A percentile compares a stretch with the other conserved stretches of the same genome.
phyloP scores from a whole-genome alignment of 2,113 vertebrate genomes.

The Alexandromys fortis region DNA sequence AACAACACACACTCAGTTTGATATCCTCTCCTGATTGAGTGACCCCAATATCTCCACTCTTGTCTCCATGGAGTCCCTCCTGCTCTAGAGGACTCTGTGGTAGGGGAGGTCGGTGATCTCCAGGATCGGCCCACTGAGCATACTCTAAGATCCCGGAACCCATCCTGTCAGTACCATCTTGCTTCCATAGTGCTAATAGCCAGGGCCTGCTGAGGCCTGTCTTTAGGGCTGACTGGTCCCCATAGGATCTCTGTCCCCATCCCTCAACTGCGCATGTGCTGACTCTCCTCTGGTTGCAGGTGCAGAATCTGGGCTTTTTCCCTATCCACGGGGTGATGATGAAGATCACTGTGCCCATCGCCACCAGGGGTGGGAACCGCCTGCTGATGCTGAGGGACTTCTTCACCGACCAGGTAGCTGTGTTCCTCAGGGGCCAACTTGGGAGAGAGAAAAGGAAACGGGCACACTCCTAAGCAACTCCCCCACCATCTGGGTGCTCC shows the following conservation, averaged over 20 bases:
- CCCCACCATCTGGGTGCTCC: not conserved
- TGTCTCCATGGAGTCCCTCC: not conserved
- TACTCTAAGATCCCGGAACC: not conserved
- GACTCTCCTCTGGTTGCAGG: slow-evolving; percentile 81
- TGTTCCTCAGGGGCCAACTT: not conserved
- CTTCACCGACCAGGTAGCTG: slow-evolving; percentile 86
- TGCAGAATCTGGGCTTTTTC: slow-evolving; percentile 94
- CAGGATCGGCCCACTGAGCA: not conserved
- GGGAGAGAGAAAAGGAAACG: not conserved
- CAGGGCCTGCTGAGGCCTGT: not conserved
- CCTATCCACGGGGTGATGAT: slow-evolving; percentile 87
- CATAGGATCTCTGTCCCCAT: rapidly evolving
- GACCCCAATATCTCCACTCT: not conserved
- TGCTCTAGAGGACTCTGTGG: not conserved
- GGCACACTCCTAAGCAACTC: not conserved
- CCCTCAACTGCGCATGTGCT: not conserved
- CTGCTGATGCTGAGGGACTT: slow-evolving; percentile 89
- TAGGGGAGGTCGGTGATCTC: not conserved
- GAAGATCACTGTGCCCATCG: slow-evolving; percentile 87
- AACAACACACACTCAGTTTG: rapidly evolving
- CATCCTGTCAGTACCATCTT: not conserved
- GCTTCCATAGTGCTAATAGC: too few species aligned
- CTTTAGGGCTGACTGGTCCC: not conserved
- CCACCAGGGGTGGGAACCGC: slow-evolving; percentile 87
- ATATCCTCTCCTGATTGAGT: not conserved